Evolutionary conservation across 1,140 invertebrate genomes (phyloP).

Genomic region (Phenacoccus solenopsis): DNA sequence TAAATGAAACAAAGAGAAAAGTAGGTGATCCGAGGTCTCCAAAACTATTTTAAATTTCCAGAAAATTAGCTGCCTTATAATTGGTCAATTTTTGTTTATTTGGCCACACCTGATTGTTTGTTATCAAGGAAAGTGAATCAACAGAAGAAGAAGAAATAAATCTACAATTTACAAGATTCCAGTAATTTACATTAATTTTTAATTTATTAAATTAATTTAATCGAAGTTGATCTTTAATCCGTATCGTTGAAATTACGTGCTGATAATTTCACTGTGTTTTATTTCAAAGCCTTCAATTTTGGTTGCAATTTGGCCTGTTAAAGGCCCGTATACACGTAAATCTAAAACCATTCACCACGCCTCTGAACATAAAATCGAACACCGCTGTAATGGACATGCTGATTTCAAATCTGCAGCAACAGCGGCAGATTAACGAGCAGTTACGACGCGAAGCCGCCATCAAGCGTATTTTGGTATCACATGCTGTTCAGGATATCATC

Average conservation of each 20-base stretch:
- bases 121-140: not conserved
- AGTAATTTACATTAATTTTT: no score
- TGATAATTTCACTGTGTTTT: no score
- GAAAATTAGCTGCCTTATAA: no score
- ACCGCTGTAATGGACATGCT: conserved; percentile 80
- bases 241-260: no score
- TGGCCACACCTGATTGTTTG: not conserved
- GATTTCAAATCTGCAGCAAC: conserved; percentile 80
- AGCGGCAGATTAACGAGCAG: conserved; percentile 84
- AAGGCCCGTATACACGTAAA: not conserved
- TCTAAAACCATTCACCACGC: conserved; percentile 19
- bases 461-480: conserved; percentile 72
- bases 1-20: no score
- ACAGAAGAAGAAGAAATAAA: not conserved
- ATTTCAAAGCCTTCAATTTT: no score
- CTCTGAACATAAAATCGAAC: conserved; percentile 58
- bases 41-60: no score
- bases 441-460: conserved; percentile 80
- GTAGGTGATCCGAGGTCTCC: no score
- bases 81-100: not conserved
- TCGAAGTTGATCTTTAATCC: no score
- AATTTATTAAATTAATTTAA: no score
- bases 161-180: no score
- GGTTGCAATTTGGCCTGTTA: not conserved
- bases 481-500: conserved; percentile 85